Percentiles rank a stretch among this genome's conserved stretches.
Conservation (phyloP, 2,888 invertebrate genomes). For the Colletes collaris region DNA sequence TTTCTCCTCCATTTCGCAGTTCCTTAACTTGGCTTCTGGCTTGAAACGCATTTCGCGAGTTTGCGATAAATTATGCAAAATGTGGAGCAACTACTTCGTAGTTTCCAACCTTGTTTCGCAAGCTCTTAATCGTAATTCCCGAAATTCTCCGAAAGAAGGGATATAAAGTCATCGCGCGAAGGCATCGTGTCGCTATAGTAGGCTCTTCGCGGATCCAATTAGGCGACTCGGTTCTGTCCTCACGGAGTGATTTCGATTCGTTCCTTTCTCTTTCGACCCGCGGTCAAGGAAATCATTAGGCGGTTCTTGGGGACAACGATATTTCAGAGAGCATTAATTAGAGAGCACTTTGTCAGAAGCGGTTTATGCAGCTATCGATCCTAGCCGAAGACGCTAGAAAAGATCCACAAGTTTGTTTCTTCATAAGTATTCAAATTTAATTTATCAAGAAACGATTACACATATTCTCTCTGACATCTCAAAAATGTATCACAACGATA, state of each 20-base stretch:
- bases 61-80: constrained; percentile 59
- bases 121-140: constrained; percentile 42
- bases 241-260: constrained; percentile 30
- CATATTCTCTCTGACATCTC: too few species aligned
- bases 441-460: too few species aligned
- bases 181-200: background rate
- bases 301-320: constrained; percentile 39
- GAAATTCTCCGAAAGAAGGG: constrained; percentile 18
- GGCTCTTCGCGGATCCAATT: constrained; percentile 29
- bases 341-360: constrained; percentile 30
- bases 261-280: background rate
- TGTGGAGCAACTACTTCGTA: constrained; percentile 27
- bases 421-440: too few species aligned
- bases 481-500: too few species aligned
- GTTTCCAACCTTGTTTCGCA: constrained; percentile 40
- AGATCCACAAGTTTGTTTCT: constrained; percentile 25
- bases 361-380: constrained; percentile 20
- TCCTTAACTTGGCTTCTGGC: constrained; percentile 31
- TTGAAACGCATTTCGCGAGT: constrained; percentile 35
- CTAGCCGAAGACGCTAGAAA: constrained; percentile 19
- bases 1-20: background rate
- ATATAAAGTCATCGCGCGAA: background rate
- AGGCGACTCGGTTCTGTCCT: constrained; percentile 15
- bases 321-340: constrained; percentile 42
- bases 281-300: constrained; percentile 33